A percentile compares a stretch with the other conserved stretches of the same genome.
Evolutionary conservation across 2,888 invertebrate genomes (phyloP).

Genomic region (Ectobius pallidus): DNA sequence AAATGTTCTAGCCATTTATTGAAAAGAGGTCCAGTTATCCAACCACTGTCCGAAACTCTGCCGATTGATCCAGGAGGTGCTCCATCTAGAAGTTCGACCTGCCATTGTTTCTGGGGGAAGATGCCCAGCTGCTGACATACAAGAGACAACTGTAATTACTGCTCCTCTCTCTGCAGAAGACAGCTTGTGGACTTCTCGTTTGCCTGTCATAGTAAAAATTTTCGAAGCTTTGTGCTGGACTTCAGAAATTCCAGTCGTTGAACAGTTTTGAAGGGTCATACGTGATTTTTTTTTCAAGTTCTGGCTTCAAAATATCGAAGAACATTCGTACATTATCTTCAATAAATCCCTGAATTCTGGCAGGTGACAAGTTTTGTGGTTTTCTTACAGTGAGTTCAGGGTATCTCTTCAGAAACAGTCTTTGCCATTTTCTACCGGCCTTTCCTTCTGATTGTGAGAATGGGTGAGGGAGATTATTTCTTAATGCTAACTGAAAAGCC

Average conservation of each 20-base stretch:
- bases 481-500: neutral
- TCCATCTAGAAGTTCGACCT: slow-evolving; percentile 47
- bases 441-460: neutral
- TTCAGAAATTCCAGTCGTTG: slow-evolving; percentile 49
- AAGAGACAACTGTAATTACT: slow-evolving; percentile 48
- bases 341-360: neutral
- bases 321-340: neutral
- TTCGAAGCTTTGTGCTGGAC: slow-evolving; percentile 42
- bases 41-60: slow-evolving; percentile 47
- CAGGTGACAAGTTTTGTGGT: neutral
- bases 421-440: neutral
- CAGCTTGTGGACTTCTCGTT: slow-evolving; percentile 48
- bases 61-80: slow-evolving; percentile 48
- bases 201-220: slow-evolving; percentile 49
- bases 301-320: neutral
- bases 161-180: slow-evolving; percentile 50
- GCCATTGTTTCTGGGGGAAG: slow-evolving; percentile 50
- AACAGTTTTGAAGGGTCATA: neutral
- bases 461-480: neutral
- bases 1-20: slow-evolving; percentile 37
- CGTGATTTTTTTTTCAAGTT: neutral
- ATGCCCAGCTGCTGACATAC: slow-evolving; percentile 51
- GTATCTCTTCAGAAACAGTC: neutral
- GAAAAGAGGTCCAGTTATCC: slow-evolving; percentile 35
- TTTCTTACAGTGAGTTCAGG: neutral